Conservation (phyloP, 2,113 vertebrate genomes). For the Formicarius rufipectus region DNA sequence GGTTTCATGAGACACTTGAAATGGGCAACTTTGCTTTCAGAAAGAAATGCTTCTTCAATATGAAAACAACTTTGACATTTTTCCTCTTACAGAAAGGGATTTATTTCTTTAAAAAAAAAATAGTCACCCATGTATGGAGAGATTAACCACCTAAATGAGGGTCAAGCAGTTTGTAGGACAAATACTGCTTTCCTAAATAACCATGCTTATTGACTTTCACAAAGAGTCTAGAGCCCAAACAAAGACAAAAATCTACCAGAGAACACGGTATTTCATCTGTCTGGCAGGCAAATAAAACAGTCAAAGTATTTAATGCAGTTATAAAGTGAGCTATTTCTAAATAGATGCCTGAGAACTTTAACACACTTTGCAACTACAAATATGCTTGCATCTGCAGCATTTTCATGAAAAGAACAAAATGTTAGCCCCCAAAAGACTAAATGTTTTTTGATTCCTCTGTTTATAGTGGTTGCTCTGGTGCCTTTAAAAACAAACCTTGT, state of each 20-base stretch:
- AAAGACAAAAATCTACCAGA: background rate
- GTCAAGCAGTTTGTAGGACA: background rate
- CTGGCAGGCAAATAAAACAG: background rate
- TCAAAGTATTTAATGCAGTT: background rate
- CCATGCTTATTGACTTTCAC: background rate
- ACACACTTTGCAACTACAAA: background rate
- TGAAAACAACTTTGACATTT: background rate
- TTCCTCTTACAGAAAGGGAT: background rate
- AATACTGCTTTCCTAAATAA: background rate
- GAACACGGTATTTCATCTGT: background rate
- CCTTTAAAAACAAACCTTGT: background rate
- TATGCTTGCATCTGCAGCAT: background rate
- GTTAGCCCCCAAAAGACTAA: background rate
- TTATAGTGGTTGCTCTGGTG: slow-evolving; percentile 28
- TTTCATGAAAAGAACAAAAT: slow-evolving; percentile 7
- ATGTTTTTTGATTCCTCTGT: background rate
- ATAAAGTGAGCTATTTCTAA: background rate
- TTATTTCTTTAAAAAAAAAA: background rate
- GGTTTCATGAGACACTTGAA: background rate
- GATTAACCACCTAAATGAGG: background rate
- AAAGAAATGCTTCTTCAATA: background rate
- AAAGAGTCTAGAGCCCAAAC: background rate
- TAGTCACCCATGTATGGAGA: background rate
- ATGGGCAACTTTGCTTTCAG: background rate
- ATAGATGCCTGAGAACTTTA: background rate